Base-by-base conservation (phyloP, 2,888 invertebrate genomes). In the Seira musarum region DNA sequence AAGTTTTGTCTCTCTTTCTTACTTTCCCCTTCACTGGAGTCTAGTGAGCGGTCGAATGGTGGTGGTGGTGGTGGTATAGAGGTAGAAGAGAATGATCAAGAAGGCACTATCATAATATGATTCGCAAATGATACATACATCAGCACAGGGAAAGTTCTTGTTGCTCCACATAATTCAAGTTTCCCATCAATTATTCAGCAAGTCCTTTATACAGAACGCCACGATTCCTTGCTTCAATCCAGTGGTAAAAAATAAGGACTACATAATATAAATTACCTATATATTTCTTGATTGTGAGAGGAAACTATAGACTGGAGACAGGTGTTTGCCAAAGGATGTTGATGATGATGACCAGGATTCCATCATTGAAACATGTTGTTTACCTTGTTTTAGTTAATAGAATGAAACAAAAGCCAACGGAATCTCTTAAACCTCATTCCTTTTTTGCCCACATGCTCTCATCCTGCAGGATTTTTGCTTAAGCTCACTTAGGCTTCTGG, bases 181-280 rank as follows among this genome's bases (percentile, higher is more conserved):
- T 53, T 53, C 53, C 53, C 53, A 53, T 53, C 53, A 53, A 53
- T 53, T 53, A 53, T 53, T 3, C 53, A 53, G 53, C 53, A 53
- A 53, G 6, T 53, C 53, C 53, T 53, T 53, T 15, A 53, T 53
- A 53, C 53, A 53, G 6, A 53, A 53, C 40, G 40, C 13, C 40
- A n/a, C 8, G 53, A n/a, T 53, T 53, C 53, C n/a, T 53, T 53
- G 13, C 30, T 30, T 8, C 30, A 30, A 30, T 8, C 8, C 3
- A 30, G 30, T 30, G 30, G 30, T 8, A 5, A 30, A 30, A 30
- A 30, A 30, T 30, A 30, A 30, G 30, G 30, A 30, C 30, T 30
- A 2, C 3, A 30, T 8, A n/a, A n/a, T n/a, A n/a, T n/a, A n/a
- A n/a, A n/a, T n/a, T n/a, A n/a, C n/a, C n/a, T n/a, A n/a, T n/a